Conservation (phyloP, 2,888 invertebrate genomes). For the Phrixothrix hirtus region DNA sequence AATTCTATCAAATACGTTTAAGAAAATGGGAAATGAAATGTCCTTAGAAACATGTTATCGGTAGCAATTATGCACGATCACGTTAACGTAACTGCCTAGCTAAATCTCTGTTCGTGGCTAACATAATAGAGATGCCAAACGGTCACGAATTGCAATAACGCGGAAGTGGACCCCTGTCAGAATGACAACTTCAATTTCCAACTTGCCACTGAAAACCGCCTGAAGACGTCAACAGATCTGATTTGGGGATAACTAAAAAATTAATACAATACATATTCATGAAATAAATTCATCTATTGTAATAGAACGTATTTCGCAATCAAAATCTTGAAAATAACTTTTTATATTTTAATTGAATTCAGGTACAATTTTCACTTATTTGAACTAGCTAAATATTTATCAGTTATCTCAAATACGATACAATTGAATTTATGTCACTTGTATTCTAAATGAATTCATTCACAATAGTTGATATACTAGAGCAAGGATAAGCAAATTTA, state of each 20-base stretch:
- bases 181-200: conserved; percentile 17
- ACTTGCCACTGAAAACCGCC: conserved; percentile 6
- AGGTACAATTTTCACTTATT: no score
- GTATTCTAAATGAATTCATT: no score
- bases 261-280: conserved; percentile 5
- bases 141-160: conserved; percentile 18
- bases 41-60: conserved; percentile 14
- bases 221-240: conserved; percentile 11
- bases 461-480: no score
- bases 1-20: conserved; percentile 6
- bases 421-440: no score
- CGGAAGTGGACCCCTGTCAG: conserved; percentile 16
- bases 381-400: no score
- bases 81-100: conserved; percentile 13
- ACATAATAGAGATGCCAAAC: conserved; percentile 20
- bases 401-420: no score
- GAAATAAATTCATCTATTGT: not conserved
- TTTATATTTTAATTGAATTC: no score
- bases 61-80: conserved; percentile 18
- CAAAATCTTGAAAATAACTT: no score
- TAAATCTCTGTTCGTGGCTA: conserved; percentile 11
- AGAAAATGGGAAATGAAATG: conserved; percentile 18
- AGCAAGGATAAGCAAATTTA: no score
- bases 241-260: conserved; percentile 9
- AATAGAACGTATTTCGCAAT: no score